phyloP scores from a whole-genome alignment of 2,888 invertebrate species.

The Andrena flavipes region DNA sequence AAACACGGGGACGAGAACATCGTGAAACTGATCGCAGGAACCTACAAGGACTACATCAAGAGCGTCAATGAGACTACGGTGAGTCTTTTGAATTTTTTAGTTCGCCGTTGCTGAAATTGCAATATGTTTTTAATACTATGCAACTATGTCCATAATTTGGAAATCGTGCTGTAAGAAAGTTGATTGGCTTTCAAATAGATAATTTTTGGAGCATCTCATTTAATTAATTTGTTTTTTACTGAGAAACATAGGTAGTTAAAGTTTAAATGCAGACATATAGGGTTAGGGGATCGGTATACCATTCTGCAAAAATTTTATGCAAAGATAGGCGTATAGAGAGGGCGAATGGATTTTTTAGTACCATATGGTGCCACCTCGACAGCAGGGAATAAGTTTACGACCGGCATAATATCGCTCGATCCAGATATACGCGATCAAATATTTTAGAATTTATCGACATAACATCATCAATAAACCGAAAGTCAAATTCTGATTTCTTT shows the following conservation, averaged over 20 bases:
- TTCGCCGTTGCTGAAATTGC: not conserved
- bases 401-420: slow-evolving; percentile 27
- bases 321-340: slow-evolving; percentile 34
- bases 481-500: slow-evolving; percentile 16
- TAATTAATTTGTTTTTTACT: too few species aligned
- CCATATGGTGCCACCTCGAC: slow-evolving; percentile 38
- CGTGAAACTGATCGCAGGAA: slow-evolving; percentile 96
- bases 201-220: too few species aligned
- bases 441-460: slow-evolving; percentile 25
- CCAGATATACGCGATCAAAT: slow-evolving; percentile 17
- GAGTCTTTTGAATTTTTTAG: slow-evolving; percentile 78
- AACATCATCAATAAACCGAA: not conserved
- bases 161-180: too few species aligned
- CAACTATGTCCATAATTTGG: too few species aligned
- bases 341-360: slow-evolving; percentile 36
- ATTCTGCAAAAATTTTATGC: slow-evolving; percentile 32
- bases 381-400: slow-evolving; percentile 40
- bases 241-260: too few species aligned
- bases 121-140: too few species aligned
- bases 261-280: too few species aligned
- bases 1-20: slow-evolving; percentile 97
- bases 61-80: slow-evolving; percentile 94
- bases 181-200: too few species aligned
- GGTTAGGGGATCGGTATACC: not conserved
- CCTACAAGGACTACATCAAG: slow-evolving; percentile 89